A percentile compares a stretch with the other conserved stretches of the same genome.
Conservation (phyloP, 2,113 vertebrate species). For the Corythornis madagascariensis region DNA sequence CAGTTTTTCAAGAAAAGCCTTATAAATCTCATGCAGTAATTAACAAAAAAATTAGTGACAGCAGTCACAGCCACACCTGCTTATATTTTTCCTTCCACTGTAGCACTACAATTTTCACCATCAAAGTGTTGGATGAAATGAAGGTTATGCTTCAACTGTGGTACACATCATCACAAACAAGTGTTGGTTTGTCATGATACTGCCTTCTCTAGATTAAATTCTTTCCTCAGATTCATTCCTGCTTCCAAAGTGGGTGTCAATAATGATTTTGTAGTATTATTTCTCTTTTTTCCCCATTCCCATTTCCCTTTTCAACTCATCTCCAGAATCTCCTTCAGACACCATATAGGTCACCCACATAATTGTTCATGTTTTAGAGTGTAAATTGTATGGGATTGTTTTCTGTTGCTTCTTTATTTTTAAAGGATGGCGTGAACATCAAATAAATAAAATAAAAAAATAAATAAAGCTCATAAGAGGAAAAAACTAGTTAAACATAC, state of each 20-base stretch:
- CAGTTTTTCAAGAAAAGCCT: not conserved
- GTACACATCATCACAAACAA: not conserved
- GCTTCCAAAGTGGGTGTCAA: not conserved
- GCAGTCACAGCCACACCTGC: not conserved
- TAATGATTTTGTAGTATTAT: not conserved
- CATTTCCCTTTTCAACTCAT: not conserved
- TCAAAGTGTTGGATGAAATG: not conserved
- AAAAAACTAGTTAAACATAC: not conserved
- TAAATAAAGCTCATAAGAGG: not conserved
- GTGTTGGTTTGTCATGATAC: not conserved
- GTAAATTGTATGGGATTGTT: not conserved
- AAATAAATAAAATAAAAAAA: not conserved
- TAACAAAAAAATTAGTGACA: not conserved
- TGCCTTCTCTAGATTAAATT: not conserved
- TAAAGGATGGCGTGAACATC: not conserved
- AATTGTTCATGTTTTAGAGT: not conserved
- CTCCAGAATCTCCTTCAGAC: not conserved
- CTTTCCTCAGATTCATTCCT: not conserved
- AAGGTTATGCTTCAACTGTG: fast-evolving
- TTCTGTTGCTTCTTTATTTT: not conserved
- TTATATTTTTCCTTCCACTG: not conserved
- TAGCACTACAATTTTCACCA: not conserved
- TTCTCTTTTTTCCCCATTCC: not conserved
- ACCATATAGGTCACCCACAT: not conserved
- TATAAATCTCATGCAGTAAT: not conserved